Evolutionary conservation across 1,140 invertebrate genomes (phyloP), one percentile per base, ranked within the genome.

Genomic region (Gonatopus flavifemur): DNA sequence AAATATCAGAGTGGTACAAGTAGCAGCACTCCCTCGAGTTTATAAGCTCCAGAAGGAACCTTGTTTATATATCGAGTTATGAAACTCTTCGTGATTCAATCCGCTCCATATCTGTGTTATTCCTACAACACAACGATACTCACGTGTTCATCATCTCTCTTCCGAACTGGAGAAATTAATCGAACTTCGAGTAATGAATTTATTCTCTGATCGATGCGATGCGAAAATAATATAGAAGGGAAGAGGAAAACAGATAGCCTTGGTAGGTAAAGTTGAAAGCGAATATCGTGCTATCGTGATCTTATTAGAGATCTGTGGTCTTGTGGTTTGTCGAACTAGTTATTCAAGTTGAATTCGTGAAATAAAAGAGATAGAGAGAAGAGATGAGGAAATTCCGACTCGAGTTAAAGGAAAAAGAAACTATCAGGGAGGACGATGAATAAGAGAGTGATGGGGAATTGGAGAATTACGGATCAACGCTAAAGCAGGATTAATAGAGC

Each of bases 311-410:
- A 69, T 61, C 63, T 62, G 58, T 58, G 51, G 42, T 31, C 41
- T 30, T n/a, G 59, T 13, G 63, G 56, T 62, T 60, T 60, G 61
- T 64, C 59, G 59, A 65, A 66, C 62, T 57, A 67, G 61, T 72
- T 69, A 70, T 70, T 72, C 65, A 70, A 70, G 58, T 71, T 66
- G 51, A 40, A 52, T 38, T n/a, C n/a, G n/a, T n/a, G n/a, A n/a
- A n/a, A n/a, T n/a, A n/a, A n/a, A n/a, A n/a, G 52, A 50, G 56
- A 49, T 35, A 41, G 51, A 45, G 47, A 24, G 45, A 24, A 19
- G 12, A 31, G 31, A 22, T 10, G 24, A 32, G 28, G 36, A 28
- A 12, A 12, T 6, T 28, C 6, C 25, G 25, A 28, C 25, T 6
- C 12, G 25, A 6, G 25, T 28, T 12, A 28, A 28, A 28, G 25